A percentile compares a stretch with the other conserved stretches of the same genome.
Conservation (phyloP, 2,888 invertebrate genomes). For the Plagodis dolabraria region DNA sequence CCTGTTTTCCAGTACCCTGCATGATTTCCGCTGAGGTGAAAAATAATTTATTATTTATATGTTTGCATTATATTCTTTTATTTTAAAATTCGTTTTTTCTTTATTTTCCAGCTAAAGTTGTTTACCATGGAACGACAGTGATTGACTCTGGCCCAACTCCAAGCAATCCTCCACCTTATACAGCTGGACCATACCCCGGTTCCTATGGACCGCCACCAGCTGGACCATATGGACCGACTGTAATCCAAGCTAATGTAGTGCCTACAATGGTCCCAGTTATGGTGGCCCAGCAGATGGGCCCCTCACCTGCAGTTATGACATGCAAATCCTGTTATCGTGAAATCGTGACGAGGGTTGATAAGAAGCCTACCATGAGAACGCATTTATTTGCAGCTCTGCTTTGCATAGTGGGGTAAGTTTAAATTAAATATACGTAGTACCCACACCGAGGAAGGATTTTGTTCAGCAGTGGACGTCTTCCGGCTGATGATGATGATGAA, state of each 20-base stretch:
- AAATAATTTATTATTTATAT: no score
- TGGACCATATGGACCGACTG: not conserved
- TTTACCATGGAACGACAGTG: slow-evolving; percentile 1
- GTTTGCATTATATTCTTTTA: no score
- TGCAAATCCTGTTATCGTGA: slow-evolving; percentile 76
- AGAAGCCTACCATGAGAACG: slow-evolving; percentile 74
- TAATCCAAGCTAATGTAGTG: slow-evolving; percentile 2
- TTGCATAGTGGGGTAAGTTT: slow-evolving; percentile 69
- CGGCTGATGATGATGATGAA: no score
- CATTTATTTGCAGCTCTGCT: slow-evolving; percentile 81
- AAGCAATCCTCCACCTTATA: slow-evolving; percentile 10
- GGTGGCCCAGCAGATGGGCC: slow-evolving; percentile 50
- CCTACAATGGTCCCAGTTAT: slow-evolving; percentile 31
- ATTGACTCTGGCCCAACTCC: not conserved
- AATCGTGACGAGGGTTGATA: slow-evolving; percentile 69
- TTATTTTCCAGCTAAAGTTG: slow-evolving; percentile 7
- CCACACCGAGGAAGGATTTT: no score
- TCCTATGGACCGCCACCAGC: not conserved
- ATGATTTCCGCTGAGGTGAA: no score
- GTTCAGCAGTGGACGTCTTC: no score
- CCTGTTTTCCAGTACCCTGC: no score
- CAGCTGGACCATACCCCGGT: not conserved
- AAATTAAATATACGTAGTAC: no score
- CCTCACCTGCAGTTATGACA: slow-evolving; percentile 48
- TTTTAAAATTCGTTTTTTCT: no score